Conservation (phyloP, 2,888 invertebrate species). For the Tachina grossa region DNA sequence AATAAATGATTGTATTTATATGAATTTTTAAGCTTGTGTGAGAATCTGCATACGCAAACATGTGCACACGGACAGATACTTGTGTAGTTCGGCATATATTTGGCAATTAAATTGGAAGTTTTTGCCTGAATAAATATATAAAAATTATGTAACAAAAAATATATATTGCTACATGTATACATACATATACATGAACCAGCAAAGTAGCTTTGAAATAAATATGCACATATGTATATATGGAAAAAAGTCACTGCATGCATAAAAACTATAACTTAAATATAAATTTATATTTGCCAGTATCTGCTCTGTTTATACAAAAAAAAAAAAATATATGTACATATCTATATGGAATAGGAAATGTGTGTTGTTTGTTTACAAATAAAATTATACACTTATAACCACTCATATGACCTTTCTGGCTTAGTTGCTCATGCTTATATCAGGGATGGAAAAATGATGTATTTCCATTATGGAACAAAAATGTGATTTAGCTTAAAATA, state of each 20-base stretch:
- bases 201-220: not conserved
- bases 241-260: not conserved
- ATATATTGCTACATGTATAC: not conserved
- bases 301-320: not conserved
- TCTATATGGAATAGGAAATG: not conserved
- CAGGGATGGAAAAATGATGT: too few species aligned
- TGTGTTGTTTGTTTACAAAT: not conserved
- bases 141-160: conserved; percentile 3
- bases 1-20: conserved; percentile 31
- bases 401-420: conserved; percentile 13
- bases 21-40: conserved; percentile 27
- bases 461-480: too few species aligned
- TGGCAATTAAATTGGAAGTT: conserved; percentile 67
- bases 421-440: conserved; percentile 7
- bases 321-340: too few species aligned
- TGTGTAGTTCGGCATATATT: conserved; percentile 20
- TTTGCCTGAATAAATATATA: conserved; percentile 44
- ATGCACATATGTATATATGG: not conserved
- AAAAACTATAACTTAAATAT: conserved; percentile 12
- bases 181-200: not conserved
- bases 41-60: not conserved
- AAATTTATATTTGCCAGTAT: not conserved
- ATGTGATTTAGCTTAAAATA: too few species aligned
- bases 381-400: not conserved
- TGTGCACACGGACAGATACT: not conserved